Base-by-base conservation (phyloP, 1,140 invertebrate species). In the Papilio polytes region DNA sequence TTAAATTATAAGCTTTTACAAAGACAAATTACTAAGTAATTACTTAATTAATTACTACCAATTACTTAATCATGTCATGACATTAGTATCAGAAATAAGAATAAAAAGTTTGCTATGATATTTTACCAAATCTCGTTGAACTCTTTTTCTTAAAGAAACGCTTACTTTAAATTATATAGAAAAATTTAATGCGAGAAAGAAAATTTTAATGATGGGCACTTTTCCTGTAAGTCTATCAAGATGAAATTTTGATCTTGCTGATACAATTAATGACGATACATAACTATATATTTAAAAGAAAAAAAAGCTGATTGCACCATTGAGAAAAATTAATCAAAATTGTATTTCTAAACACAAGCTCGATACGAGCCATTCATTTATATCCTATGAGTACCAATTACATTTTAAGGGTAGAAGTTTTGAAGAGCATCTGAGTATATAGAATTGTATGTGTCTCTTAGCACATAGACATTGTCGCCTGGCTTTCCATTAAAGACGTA, bases 401-500 rank as follows among this genome's bases (percentile, higher is more conserved):
- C 18, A 70, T 51, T 82, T 91, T 94, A 95, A 84, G 95, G 95
- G 81, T 95, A 95, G 90, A 95, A 95, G 82, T 95, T 95, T 80
- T 95, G 94, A n/a, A 95, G 89, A 46, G 94, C 95, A 76, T 97
- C 96, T 8, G 95, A 96, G 84, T 97, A 97, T 78, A 97, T 92
- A 7, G 96, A 95, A 89, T 97, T 97, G 85, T 97, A 97, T 3
- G 96, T 96, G 85, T 97, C 96, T 82, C 96, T 96, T 13, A 98
- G 89, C 2, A 98, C 95, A 85, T 97, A 98, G 51, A 98, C 96
- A 81, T 96, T 96, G 82, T 97, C 96, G n/a, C 96, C 95, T 0
- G 97, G 97, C 88, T 96, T 97, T 4, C 98, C 98, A 88, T 98
- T 98, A 87, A 98, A 98, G 1, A 96, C 86, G 87, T 97, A 98